phyloP scores from a whole-genome alignment of 2,113 vertebrate species.

The Notarius quadriscutis region DNA sequence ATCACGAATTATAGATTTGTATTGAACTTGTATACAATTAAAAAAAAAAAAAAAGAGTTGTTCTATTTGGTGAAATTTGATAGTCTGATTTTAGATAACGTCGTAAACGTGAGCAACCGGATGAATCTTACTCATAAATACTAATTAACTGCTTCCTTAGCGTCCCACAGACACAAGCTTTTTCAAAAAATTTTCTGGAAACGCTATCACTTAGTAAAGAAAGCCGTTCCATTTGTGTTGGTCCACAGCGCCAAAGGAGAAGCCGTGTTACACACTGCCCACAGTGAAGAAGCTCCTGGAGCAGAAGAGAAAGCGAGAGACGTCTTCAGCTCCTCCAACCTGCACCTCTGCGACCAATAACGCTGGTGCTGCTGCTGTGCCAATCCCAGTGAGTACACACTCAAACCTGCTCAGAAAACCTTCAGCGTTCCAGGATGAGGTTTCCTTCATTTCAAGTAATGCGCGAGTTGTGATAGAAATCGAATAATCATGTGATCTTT shows the following conservation, averaged over 20 bases:
- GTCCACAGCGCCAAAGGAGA: slow-evolving; percentile 74
- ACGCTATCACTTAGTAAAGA: neutral
- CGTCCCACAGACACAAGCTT: neutral
- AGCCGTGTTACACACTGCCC: slow-evolving; percentile 80
- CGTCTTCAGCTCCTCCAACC: slow-evolving; percentile 60
- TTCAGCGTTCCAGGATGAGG: neutral
- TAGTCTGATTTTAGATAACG: neutral
- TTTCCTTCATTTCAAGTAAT: neutral
- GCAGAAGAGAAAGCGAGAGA: slow-evolving; percentile 82
- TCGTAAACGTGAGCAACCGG: neutral
- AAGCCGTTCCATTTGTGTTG: neutral
- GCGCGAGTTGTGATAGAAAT: neutral
- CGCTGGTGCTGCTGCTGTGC: slow-evolving; percentile 31
- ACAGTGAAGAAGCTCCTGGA: slow-evolving; percentile 89
- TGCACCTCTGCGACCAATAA: slow-evolving; percentile 50
- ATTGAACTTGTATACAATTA: neutral
- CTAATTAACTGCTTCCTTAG: neutral
- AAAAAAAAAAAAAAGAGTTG: neutral
- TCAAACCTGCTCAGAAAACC: neutral
- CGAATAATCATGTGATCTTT: neutral
- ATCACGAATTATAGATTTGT: neutral
- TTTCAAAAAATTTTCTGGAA: too few species aligned
- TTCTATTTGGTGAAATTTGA: neutral
- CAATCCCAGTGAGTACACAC: slow-evolving; percentile 48
- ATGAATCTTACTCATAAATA: neutral